phyloP scores from a whole-genome alignment of 1,140 invertebrate genomes.

The Papilio polytes region DNA sequence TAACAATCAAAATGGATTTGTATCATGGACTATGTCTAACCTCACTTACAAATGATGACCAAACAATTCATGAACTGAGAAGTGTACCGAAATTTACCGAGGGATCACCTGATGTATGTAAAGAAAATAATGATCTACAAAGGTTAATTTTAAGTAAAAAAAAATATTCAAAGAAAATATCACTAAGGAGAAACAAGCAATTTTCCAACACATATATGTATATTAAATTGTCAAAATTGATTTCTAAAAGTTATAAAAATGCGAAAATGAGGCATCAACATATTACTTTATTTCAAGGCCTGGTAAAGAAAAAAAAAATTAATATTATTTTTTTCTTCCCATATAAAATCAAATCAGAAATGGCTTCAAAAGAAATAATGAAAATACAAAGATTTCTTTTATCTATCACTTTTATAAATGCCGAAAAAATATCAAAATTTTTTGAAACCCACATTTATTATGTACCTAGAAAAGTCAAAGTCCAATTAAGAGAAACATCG shows the following conservation, averaged over 20 bases:
- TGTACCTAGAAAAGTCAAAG: background rate
- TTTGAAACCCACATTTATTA: background rate
- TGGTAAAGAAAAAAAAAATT: background rate
- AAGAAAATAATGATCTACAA: background rate
- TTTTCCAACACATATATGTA: background rate
- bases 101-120: background rate
- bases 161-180: background rate
- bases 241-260: background rate
- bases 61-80: background rate
- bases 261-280: background rate
- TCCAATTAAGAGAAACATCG: background rate
- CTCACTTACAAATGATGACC: background rate
- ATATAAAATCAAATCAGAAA: background rate
- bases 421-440: background rate
- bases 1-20: background rate
- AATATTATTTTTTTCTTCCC: slow-evolving; percentile 5
- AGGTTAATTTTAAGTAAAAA: background rate
- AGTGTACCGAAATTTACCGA: background rate
- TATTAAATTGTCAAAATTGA: background rate
- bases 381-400: background rate
- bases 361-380: background rate
- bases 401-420: background rate
- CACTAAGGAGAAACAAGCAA: background rate
- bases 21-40: background rate
- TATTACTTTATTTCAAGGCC: background rate